A percentile compares a stretch with the other conserved stretches of the same genome.
phyloP scores from a whole-genome alignment of 1,140 invertebrate species.

The Cotesia typhae region DNA sequence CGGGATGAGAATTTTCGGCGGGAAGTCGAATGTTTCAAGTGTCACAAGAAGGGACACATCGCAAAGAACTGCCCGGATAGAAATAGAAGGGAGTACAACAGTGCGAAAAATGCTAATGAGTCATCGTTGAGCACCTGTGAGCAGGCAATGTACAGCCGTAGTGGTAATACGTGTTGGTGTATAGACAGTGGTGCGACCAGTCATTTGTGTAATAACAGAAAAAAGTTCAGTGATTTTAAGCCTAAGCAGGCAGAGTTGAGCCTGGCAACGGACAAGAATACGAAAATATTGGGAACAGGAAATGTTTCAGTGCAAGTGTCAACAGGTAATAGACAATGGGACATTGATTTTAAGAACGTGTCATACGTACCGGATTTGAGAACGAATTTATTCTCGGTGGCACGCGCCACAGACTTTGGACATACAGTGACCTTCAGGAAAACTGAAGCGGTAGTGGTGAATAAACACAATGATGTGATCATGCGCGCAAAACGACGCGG shows the following conservation, averaged over 20 bases:
- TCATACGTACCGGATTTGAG: slow-evolving; percentile 27
- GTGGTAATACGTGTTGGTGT: slow-evolving; percentile 11
- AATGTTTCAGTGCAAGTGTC: neutral
- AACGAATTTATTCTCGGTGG: slow-evolving; percentile 29
- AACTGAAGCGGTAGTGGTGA: slow-evolving; percentile 2
- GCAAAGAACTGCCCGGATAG: slow-evolving; percentile 16
- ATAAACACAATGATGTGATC: slow-evolving; percentile 8
- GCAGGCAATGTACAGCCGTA: slow-evolving; percentile 1
- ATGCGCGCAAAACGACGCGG: neutral
- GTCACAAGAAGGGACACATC: slow-evolving; percentile 25
- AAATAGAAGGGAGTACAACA: neutral
- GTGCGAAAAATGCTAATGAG: neutral
- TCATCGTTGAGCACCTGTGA: neutral
- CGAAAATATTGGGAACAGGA: slow-evolving; percentile 15
- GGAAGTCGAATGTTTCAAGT: slow-evolving; percentile 24
- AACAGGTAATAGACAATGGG: neutral
- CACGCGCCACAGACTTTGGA: slow-evolving; percentile 12
- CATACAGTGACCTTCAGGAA: slow-evolving; percentile 15
- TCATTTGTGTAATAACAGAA: slow-evolving; percentile 16
- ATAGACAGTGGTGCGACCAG: slow-evolving; percentile 23
- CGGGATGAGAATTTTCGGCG: neutral
- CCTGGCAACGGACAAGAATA: slow-evolving; percentile 9
- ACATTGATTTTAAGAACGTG: slow-evolving; percentile 3
- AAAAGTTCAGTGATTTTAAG: neutral
- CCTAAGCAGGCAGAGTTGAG: neutral